A percentile compares a stretch with the other conserved stretches of the same genome.
phyloP scores from a whole-genome alignment of 2,888 invertebrate species.

The Rhabditoides inermis region DNA sequence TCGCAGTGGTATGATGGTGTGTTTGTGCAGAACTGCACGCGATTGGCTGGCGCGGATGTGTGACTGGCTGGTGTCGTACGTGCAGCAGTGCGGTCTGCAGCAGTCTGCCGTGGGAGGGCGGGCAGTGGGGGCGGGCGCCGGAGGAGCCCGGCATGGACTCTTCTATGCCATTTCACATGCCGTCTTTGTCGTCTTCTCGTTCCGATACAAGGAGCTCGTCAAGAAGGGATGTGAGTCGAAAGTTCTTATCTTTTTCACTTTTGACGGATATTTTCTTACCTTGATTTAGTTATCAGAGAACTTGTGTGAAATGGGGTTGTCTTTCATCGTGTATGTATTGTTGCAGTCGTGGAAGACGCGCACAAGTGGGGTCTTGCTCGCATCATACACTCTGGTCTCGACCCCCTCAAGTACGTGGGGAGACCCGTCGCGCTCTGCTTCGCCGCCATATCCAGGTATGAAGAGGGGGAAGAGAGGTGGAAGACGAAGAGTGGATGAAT shows the following conservation, averaged over 20 bases:
- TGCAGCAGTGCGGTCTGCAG: slow-evolving; percentile 24
- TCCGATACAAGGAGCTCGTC: slow-evolving; percentile 76
- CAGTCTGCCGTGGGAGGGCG: slow-evolving; percentile 5
- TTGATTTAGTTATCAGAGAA: background rate
- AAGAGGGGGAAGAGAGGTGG: no score
- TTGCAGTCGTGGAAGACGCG: slow-evolving; percentile 66
- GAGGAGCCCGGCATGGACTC: slow-evolving; percentile 63
- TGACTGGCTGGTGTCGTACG: slow-evolving; percentile 36
- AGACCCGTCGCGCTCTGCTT: slow-evolving; percentile 53
- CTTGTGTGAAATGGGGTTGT: slow-evolving; percentile 4
- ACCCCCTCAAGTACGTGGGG: slow-evolving; percentile 75
- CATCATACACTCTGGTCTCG: slow-evolving; percentile 74
- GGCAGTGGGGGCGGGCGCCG: slow-evolving; percentile 8
- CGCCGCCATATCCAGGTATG: slow-evolving; percentile 52
- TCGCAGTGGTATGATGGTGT: background rate
- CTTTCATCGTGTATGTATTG: slow-evolving; percentile 1
- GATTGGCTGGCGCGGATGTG: slow-evolving; percentile 34
- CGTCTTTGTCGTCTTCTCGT: slow-evolving; percentile 82
- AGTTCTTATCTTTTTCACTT: background rate
- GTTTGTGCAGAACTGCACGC: slow-evolving; percentile 22
- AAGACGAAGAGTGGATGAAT: no score
- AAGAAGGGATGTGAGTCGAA: slow-evolving; percentile 46
- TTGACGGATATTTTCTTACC: background rate
- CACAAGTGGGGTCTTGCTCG: slow-evolving; percentile 75
- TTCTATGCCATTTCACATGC: slow-evolving; percentile 88